Evolutionary conservation across 2,888 invertebrate genomes (phyloP), one percentile per base, ranked within the genome.

Genomic region (Unio delphinus): DNA sequence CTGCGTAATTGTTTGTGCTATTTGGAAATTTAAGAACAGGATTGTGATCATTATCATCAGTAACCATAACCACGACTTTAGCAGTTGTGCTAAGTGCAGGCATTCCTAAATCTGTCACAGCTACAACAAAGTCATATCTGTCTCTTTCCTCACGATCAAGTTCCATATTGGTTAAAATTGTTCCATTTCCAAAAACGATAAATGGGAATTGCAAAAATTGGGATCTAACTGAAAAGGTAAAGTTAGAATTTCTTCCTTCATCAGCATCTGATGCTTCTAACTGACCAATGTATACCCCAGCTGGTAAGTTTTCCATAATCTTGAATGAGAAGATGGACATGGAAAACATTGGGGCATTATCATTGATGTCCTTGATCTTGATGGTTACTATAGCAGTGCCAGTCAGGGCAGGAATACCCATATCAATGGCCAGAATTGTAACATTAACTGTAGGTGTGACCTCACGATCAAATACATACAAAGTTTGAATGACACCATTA

Each of bases 1-100:
- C 75, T 18, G 80, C 70, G 55, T 70, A 72, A 61, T 81, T 74
- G 61, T 86, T 83, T 18, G 83, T 79, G n/a, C 77, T 78, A 63
- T 79, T 83, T 15, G 86, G 86, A 65, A 80, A 83, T 5, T 75
- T 72, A 65, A 88, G 78, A 0, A 74, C 64, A 0, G 88, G 88
- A 0, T 76, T 54, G 61, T 84, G 80, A 64, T 85, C 85, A 65
- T 84, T 84, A 1, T 65, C 72, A 66, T 85, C 85, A 55, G 74
- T 77, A 8, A 85, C 82, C 23, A 74, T 70, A 30, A 85, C 77
- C 1, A 74, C 76, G 3, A 85, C 80, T 58, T 74, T 74, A 17
- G 80, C 77, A 7, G 79, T 76, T 62, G 78, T 82, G 70, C 74
- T 80, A 18, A 72, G 74, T n/a, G 77, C 78, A 8, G 65, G 70